Conservation (phyloP, 2,888 invertebrate species). For the Hartigia nigra region DNA sequence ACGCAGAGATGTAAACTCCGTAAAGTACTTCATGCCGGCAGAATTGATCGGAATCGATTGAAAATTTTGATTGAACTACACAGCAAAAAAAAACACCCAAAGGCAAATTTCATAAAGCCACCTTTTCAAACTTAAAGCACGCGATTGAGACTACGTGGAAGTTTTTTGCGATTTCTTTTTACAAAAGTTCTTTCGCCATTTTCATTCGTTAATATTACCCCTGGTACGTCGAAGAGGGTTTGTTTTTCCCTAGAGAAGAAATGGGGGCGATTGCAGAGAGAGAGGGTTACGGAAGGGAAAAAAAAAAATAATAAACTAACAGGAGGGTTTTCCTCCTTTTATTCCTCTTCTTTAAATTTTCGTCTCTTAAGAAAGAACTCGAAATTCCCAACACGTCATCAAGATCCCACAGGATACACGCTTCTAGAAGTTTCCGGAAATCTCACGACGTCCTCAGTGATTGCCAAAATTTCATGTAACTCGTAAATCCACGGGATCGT, state of each 20-base stretch:
- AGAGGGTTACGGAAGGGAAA: background rate
- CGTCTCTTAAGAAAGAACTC: background rate
- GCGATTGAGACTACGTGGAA: too few relatives aligned
- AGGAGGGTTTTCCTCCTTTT: background rate
- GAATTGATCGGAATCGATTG: background rate
- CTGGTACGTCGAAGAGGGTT: background rate
- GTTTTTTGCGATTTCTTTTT: background rate
- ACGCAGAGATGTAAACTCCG: background rate
- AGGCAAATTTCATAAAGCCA: background rate
- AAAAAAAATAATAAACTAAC: background rate
- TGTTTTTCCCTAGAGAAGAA: background rate
- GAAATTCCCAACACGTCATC: background rate
- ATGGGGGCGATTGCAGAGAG: background rate
- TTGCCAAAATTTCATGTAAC: background rate
- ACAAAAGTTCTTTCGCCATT: background rate
- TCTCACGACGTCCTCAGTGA: background rate
- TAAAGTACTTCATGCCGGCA: too few relatives aligned
- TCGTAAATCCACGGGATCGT: background rate
- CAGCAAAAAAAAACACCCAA: background rate
- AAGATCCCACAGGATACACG: background rate
- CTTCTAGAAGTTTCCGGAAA: background rate
- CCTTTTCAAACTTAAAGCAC: background rate
- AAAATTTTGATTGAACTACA: background rate
- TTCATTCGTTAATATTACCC: background rate
- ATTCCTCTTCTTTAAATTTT: background rate